Conservation (phyloP, 2,888 invertebrate genomes). For the Ectobius pallidus region DNA sequence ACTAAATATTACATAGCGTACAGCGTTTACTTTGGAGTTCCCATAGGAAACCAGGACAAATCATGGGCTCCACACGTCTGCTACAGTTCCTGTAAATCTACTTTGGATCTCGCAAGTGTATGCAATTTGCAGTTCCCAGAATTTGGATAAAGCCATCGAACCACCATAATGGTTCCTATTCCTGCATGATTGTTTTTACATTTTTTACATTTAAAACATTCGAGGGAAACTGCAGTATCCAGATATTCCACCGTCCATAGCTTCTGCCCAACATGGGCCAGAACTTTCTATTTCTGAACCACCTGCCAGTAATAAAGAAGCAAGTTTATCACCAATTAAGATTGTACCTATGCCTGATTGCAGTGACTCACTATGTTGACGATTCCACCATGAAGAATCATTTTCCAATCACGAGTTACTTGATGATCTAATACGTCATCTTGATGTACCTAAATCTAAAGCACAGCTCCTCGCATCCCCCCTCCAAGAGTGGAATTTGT, state of each 20-base stretch:
- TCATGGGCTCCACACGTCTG: background rate
- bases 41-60: background rate
- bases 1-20: background rate
- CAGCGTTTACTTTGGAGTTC: slow-evolving; percentile 4
- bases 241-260: background rate
- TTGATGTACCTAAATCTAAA: background rate
- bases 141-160: background rate
- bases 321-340: background rate
- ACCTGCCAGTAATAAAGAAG: background rate
- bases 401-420: background rate
- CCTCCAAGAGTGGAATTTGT: background rate
- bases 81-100: background rate
- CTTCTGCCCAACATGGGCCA: background rate
- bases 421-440: background rate
- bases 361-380: background rate
- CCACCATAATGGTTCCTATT: background rate
- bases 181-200: background rate
- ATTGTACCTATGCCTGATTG: background rate
- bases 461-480: background rate
- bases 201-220: background rate
- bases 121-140: background rate
- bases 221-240: background rate
- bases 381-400: background rate
- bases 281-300: background rate
- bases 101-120: background rate